Base-by-base conservation (phyloP, 2,888 invertebrate species). In the Strigamia maritima region DNA sequence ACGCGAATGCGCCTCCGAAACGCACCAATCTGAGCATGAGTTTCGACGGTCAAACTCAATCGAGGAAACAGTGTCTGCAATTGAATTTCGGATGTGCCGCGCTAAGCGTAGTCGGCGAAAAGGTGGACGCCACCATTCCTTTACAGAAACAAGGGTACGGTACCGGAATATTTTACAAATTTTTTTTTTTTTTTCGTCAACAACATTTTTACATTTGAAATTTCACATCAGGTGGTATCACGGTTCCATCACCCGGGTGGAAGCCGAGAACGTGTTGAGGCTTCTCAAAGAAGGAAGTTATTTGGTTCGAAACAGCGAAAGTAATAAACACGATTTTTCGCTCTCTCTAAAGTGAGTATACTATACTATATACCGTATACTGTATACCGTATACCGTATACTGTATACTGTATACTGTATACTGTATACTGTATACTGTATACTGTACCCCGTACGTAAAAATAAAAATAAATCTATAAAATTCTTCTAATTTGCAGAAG, bases 291-390 rank as follows among this genome's bases (percentile, higher is more conserved):
- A 97, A 88, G 97, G 97, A 81, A 95, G 95, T 84, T 98, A 96
- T 87, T 89, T 98, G 83, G 96, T 98, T 80, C 89, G 98, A 83
- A 94, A 95, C 86, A 96, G 96, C 86, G 96, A 97, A 87, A 95
- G 95, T 79, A 93, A 94, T 76, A 93, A 94, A 86, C 93, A 94
- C 85, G 96, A 97, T 87, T 97, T 94, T 86, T 97, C 97, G 16
- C 89, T 97, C 80, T 96, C 97, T 82, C 89, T 97, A 83, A 97
- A 97, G 97, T 97, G 89, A 91, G 93, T 90, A n/a, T n/a, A n/a
- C n/a, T n/a, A n/a, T n/a, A n/a, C n/a, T n/a, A n/a, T n/a, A n/a
- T n/a, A n/a, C n/a, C n/a, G n/a, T n/a, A n/a, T n/a, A n/a, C n/a
- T n/a, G n/a, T n/a, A n/a, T n/a, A n/a, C n/a, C n/a, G n/a, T n/a